A percentile compares a stretch with the other conserved stretches of the same genome.
These are phyloP conservation scores for Trichopria drosophilae DNA, from an alignment of 2,888 invertebrate species.

Conservation along the genomic window DNA sequence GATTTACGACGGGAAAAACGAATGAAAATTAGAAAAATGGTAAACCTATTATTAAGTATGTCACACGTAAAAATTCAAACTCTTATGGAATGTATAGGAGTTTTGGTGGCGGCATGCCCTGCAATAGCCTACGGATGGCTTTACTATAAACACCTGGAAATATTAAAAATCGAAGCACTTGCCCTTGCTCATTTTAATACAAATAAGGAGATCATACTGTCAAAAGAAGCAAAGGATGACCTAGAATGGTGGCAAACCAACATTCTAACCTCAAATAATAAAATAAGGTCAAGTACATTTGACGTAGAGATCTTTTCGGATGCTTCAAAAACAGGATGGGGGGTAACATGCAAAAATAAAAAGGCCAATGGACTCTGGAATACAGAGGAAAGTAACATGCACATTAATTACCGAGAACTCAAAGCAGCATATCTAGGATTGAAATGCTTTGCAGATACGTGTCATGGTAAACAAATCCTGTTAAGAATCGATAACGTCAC, in stretches of 20 bases:
- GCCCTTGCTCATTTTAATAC: too few species aligned
- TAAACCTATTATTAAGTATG: not conserved
- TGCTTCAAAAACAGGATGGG: not conserved
- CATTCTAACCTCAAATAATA: not conserved
- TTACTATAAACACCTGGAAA: conserved; percentile 18
- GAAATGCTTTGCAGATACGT: too few species aligned
- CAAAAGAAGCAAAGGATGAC: not conserved
- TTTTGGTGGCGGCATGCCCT: conserved; percentile 25
- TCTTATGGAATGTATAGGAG: conserved; percentile 8
- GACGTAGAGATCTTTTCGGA: not conserved
- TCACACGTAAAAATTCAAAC: not conserved
- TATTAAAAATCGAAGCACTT: too few species aligned
- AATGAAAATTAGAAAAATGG: not conserved
- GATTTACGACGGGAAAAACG: not conserved
- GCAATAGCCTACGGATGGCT: conserved; percentile 23
- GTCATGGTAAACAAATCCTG: too few species aligned
- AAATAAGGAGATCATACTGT: not conserved
- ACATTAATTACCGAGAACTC: too few species aligned
- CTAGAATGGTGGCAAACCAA: not conserved
- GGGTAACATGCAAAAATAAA: not conserved
- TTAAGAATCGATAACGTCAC: too few species aligned
- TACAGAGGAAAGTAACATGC: not conserved
- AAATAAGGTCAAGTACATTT: not conserved
- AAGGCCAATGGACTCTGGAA: not conserved
- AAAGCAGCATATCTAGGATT: not conserved